Base-by-base conservation (phyloP, 1,140 invertebrate species). In the Maniola jurtina region DNA sequence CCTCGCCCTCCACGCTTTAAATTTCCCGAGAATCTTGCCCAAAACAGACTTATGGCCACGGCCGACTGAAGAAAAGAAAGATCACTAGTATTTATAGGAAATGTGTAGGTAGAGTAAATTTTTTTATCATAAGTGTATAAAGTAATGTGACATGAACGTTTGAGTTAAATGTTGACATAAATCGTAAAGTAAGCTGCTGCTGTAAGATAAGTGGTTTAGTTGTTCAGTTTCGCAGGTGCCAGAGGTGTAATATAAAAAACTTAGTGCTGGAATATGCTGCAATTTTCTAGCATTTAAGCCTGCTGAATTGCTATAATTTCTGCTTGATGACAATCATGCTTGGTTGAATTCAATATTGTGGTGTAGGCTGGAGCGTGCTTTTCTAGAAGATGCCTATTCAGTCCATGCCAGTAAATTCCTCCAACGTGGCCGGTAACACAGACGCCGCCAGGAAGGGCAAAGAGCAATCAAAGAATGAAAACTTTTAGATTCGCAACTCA, bases 41-140 rank as follows among this genome's bases (percentile, higher is more conserved):
- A 88, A 84, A 81, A 84, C 84, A 11, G 86, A 90, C 64, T 73
- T 90, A 34, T 90, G 86, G 86, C 72, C 75, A 52, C 68, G 73
- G 14, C 75, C 81, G 14, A 63, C 81, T 5, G 84, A 88, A 13
- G 73, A 80, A 0, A 88, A 86, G 40, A 85, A 88, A 59, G 78
- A 88, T 70, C 34, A 71, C 8, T 70, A 75, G 64, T 61, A 61
- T 72, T 68, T 71, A 66, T 64, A 8, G 42, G 36, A 16, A 50
- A 48, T 9, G 47, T 9, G 47, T 63, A 52, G 66, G 16, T 62
- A 63, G 42, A 40, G 47, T 56, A 61, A 61, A 67, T 57, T 57
- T 47, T 67, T 67, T 57, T 48, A 67, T 56, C 52, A 48, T 36
- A 61, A 2, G 45, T 61, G 38, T 61, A 61, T 15, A 14, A 42